phyloP scores from a whole-genome alignment of 2,888 invertebrate species.

The Phortica okadai region DNA sequence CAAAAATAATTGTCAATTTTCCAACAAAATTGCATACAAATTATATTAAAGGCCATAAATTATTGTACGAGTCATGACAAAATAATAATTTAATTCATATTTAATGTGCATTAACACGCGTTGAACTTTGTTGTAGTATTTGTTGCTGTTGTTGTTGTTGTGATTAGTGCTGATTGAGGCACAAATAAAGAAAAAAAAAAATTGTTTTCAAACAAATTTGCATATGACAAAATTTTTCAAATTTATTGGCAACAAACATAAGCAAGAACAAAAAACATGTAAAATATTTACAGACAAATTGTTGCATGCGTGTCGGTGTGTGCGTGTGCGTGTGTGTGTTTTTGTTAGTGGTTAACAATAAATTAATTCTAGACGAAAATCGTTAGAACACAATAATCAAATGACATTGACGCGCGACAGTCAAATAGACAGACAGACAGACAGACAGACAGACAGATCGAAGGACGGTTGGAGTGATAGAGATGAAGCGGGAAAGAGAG shows the following conservation, averaged over 20 bases:
- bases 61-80: constrained; percentile 1
- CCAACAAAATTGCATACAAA: neutral
- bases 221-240: constrained; percentile 22
- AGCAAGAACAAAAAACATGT: constrained; percentile 7
- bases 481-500: neutral
- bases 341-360: neutral
- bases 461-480: neutral
- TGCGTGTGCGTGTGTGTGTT: neutral
- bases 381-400: constrained; percentile 26
- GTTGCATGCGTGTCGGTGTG: neutral
- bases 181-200: neutral
- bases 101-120: neutral
- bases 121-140: neutral
- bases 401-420: constrained; percentile 30
- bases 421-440: neutral
- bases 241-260: constrained; percentile 24
- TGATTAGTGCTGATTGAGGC: neutral
- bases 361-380: constrained; percentile 3
- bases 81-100: constrained; percentile 20
- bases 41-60: constrained; percentile 8
- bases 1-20: neutral
- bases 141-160: neutral
- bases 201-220: neutral
- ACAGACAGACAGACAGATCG: neutral
- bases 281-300: constrained; percentile 21